Evolutionary conservation across 2,888 invertebrate genomes (phyloP).

Genomic region (Cephus runcator): DNA sequence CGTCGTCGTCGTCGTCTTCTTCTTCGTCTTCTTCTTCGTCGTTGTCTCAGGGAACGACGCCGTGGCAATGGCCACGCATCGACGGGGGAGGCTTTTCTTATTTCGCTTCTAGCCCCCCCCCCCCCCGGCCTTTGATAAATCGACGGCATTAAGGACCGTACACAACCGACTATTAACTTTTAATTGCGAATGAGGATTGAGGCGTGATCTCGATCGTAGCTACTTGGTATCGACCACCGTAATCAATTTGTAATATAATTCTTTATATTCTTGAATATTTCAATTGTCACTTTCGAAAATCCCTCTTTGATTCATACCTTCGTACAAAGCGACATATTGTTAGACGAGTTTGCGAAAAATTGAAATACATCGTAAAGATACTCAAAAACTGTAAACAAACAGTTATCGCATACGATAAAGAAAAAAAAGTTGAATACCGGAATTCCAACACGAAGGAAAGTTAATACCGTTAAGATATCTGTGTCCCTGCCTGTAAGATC

Average conservation of each 20-base stretch:
- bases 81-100: constrained; percentile 34
- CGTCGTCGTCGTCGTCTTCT: constrained; percentile 9
- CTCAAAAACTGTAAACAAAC: not conserved
- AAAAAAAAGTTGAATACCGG: not conserved
- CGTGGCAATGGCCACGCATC: not conserved
- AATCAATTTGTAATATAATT: not conserved
- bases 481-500: not conserved
- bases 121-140: constrained; percentile 38
- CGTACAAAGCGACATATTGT: not conserved
- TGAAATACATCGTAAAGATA: not conserved
- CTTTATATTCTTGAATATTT: not conserved
- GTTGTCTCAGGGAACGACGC: not conserved
- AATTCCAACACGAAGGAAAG: not conserved
- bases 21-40: constrained; percentile 6
- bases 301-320: too few species aligned
- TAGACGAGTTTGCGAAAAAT: not conserved
- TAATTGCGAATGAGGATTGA: constrained; percentile 22
- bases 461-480: not conserved
- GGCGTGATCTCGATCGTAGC: not conserved
- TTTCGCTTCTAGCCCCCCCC: constrained; percentile 39
- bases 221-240: not conserved
- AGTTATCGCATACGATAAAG: not conserved
- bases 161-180: constrained; percentile 38
- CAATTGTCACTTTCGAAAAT: not conserved
- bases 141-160: constrained; percentile 43